Conservation (phyloP, 2,113 vertebrate genomes). For the Origma solitaria region DNA sequence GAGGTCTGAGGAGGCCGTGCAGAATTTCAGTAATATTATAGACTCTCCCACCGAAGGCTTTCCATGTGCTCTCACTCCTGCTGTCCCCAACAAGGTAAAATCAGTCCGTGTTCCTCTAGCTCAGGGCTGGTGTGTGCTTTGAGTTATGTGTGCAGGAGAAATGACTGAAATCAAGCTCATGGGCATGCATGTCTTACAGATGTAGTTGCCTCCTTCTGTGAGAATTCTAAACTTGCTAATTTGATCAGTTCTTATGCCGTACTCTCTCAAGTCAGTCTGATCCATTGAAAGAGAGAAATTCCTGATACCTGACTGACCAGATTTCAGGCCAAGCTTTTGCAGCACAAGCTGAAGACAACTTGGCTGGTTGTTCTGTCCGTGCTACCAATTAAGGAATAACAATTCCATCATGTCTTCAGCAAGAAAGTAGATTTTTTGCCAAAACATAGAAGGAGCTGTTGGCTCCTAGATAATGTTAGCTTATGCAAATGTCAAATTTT, state of each 20-base stretch:
- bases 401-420: background rate
- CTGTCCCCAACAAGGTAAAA: constrained; percentile 78
- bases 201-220: background rate
- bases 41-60: constrained; percentile 65
- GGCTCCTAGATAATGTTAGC: background rate
- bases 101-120: background rate
- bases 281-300: background rate
- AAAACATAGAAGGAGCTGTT: background rate
- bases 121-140: background rate
- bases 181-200: background rate
- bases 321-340: background rate
- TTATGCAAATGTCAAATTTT: background rate
- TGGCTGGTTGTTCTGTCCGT: background rate
- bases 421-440: background rate
- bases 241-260: background rate
- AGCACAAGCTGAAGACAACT: background rate
- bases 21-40: constrained; percentile 66
- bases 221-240: background rate
- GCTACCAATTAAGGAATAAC: background rate
- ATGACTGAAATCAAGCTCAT: background rate
- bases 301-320: background rate
- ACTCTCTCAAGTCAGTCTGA: background rate
- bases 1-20: constrained; percentile 48
- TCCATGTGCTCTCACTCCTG: constrained; percentile 63
- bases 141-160: background rate